Base-by-base conservation (phyloP, 2,888 invertebrate genomes). In the Eupithecia tripunctaria region DNA sequence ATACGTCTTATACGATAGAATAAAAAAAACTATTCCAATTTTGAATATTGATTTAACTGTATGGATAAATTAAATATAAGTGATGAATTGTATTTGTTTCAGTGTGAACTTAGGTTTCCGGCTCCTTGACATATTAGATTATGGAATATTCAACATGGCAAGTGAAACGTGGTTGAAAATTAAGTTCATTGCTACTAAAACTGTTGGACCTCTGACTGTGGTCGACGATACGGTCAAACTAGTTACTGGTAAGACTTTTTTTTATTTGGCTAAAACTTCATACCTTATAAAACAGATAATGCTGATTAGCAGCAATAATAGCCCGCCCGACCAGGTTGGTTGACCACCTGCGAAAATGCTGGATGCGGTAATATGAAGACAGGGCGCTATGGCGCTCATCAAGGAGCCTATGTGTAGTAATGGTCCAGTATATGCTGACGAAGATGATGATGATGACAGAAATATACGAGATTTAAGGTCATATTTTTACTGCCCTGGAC, bases 71-170 rank as follows among this genome's bases (percentile, higher is more conserved):
- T n/a, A n/a, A n/a, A n/a, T n/a, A n/a, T n/a, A n/a, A n/a, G n/a
- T n/a, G n/a, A n/a, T 51, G 56, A 56, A 56, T 56, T 67, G 21
- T 51, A 47, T 65, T 74, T 59, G 14, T 86, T 88, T 18, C 81
- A 94, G 94, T 38, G 74, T 92, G 0, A 93, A 93, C 70, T 74
- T 92, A 4, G 82, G 84, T 0, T 82, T 93, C 43, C 88, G 89
- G 5, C 70, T 90, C 0, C 76, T 94, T 72, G 93, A 94, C 69
- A 72, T 93, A 0, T 56, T 92, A 70, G 93, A 94, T 76, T 84
- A 86, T 14, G 88, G 85, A 0, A 80, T 91, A 15, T 94, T 94
- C 70, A 81, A 85, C 70, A 68, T 94, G 41, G 84, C 76, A 0
- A 81, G 76, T 21, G 86, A 87, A 0, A 76, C 75, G 6, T 95